Evolutionary conservation across 1,140 invertebrate species (phyloP), one percentile per base, ranked within the genome.

Genomic region (Brachionus rubens): DNA sequence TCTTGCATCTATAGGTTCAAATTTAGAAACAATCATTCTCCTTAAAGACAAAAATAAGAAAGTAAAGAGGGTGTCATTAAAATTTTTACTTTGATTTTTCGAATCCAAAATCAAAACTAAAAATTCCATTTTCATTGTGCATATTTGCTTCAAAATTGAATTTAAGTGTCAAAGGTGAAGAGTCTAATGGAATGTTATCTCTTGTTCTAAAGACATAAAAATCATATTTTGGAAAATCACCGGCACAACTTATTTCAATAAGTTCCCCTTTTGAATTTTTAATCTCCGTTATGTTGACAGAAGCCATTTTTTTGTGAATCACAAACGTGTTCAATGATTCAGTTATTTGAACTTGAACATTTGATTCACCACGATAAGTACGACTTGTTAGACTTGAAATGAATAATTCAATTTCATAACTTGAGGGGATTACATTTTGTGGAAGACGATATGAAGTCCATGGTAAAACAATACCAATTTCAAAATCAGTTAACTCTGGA

Each of bases 1-100:
- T 50, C 68, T 36, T 5, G 68, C 68, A 72, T 54, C 68, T 16
- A 72, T 40, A 36, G 68, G 68, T 12, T 72, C 68, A 54, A 72
- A 72, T 72, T 54, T 48, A n/a, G 43, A 50, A 12, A 54, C 33
- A 2, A 72, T 50, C 43, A 50, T 50, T 6, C 7, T 56, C 21
- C n/a, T n/a, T n/a, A n/a, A n/a, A n/a, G n/a, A n/a, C n/a, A n/a
- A n/a, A n/a, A n/a, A n/a, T n/a, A n/a, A n/a, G n/a, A n/a, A n/a
- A n/a, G n/a, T n/a, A n/a, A n/a, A n/a, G n/a, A n/a, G n/a, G n/a
- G n/a, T n/a, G n/a, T n/a, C n/a, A n/a, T n/a, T n/a, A n/a, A n/a
- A n/a, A n/a, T n/a, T n/a, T n/a, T n/a, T n/a, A n/a, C n/a, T 33
- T 56, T 24, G 65, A n/a, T 46, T 65, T 65, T 0, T 65, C 59